Conservation (phyloP, 1,140 invertebrate genomes). For the Drosophila jambulina region DNA sequence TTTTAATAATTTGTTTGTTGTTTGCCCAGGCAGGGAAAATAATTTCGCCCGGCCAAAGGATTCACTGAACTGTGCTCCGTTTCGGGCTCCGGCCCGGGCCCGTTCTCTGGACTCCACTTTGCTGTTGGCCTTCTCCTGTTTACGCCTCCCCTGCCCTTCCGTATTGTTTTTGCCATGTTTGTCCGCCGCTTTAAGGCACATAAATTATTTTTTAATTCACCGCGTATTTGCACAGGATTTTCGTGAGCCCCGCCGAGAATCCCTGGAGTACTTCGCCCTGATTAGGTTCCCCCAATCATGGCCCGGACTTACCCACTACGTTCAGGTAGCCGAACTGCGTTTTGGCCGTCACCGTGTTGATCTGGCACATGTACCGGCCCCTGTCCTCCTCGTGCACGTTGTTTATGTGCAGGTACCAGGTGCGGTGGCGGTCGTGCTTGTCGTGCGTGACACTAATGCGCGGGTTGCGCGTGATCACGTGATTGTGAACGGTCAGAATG, state of each 20-base stretch:
- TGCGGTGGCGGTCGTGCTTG: constrained; percentile 90
- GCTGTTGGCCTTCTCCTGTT: constrained; percentile 14
- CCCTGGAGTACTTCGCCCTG: constrained; percentile 24
- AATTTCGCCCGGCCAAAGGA: constrained; percentile 68
- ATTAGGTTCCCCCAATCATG: constrained; percentile 47
- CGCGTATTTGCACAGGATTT: constrained; percentile 71
- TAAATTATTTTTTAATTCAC: constrained; percentile 80
- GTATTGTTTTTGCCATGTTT: constrained; percentile 33
- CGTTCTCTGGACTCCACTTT: constrained; percentile 29
- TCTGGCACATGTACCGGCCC: constrained; percentile 98
- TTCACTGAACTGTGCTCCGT: constrained; percentile 72
- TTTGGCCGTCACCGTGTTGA: constrained; percentile 96
- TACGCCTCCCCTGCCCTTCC: constrained; percentile 5
- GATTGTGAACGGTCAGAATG: constrained; percentile 95
- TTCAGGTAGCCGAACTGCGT: constrained; percentile 96
- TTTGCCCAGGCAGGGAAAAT: constrained; percentile 71
- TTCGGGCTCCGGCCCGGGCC: constrained; percentile 16
- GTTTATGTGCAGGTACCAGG: constrained; percentile 96
- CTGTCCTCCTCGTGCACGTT: constrained; percentile 96
- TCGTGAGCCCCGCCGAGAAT: constrained; percentile 7
- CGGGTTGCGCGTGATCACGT: constrained; percentile 96
- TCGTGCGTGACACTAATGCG: constrained; percentile 95
- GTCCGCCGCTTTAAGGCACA: constrained; percentile 62
- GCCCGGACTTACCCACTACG: constrained; percentile 92
- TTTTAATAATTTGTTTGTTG: constrained; percentile 81